Base-by-base conservation (phyloP, 1,140 invertebrate species). In the Camponotus floridanus region DNA sequence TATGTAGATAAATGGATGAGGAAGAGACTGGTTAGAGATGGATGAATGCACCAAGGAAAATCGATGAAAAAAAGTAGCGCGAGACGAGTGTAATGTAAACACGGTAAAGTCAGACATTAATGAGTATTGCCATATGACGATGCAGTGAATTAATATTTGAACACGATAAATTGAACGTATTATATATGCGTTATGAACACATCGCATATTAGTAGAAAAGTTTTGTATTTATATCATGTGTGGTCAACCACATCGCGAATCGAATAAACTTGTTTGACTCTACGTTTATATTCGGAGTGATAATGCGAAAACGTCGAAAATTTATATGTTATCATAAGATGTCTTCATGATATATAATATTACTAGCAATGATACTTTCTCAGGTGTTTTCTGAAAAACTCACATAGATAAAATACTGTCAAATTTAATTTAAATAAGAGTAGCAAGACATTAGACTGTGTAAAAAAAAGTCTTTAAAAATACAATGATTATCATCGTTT, bases 1-100 rank as follows among this genome's bases (percentile, higher is more conserved):
- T 83, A 83, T 73, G 55, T 83, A 73, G 79, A 83, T 83, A 83
- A 83, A 83, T 83, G 79, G 36, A 68, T 15, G 15, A n/a, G 13
- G 26, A 74, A 71, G 48, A 57, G 42, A 33, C 65, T 64, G 39
- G 86, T 80, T 45, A 85, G 76, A 79, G 76, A 79, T 67, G 74
- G 74, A 76, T 65, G 74, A 76, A 81, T 59, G 42, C 45, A 26
- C 48, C 65, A 61, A 45, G 36, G 33, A 73, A 83, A 83, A 73
- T 73, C 67, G 67, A 59, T 55, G 51, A 51, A 81, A 48, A 42
- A 67, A 86, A 45, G 5, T 45, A 13, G 26, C 4, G 6, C 8
- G 48, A 15, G 2, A 15, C 42, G n/a, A 26, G 42, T 51, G 9
- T 73, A 73, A 80, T 80, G 70, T 61, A 65, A 76, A 86, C 71